Evolutionary conservation across 1,140 invertebrate genomes (phyloP), one percentile per base, ranked within the genome.

Genomic region (Tetragnatha versicolor): DNA sequence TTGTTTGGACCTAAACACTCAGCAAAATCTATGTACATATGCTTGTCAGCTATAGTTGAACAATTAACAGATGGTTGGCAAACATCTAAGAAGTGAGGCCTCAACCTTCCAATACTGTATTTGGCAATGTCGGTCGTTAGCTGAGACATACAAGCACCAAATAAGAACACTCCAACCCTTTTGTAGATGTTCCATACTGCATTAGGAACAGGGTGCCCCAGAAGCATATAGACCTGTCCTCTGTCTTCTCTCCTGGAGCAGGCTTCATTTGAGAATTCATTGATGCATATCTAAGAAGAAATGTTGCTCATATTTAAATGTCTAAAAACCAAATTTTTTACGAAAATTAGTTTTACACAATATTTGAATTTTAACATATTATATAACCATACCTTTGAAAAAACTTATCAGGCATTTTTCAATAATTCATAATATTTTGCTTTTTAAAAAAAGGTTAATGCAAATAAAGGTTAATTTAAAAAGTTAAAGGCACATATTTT

Each of bases 81-180:
- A 83, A 80, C 86, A 81, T 89, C 88, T 80, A 96, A 90, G 86
- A 98, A 98, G 87, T 98, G 95, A 9, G 97, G 97, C 17, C 97
- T 87, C 70, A 98, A 86, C 60, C 96, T 89, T 31, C 97, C 97
- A 78, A 98, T 91, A 2, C 92, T 91, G 81, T 97, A 97, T 86
- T 98, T 98, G 27, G 92, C 93, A 81, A 97, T 90, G 83, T 97
- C 94, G 4, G 94, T 96, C 7, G 91, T 90, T 17, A 95, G 85
- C 85, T 95, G 92, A 58, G 91, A 93, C 78, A 91, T 90, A 1
- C 90, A 91, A n/a, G 92, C 91, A 0, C 94, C 95, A 85, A 96
- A 96, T 35, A 91, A 90, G 83, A 96, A 97, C 0, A 94, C 86
- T 1, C 92, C 92, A 10, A 94, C 39, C 31, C 53, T 65, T 29